Conservation (phyloP, 2,113 vertebrate genomes). For the Mirza zaza region DNA sequence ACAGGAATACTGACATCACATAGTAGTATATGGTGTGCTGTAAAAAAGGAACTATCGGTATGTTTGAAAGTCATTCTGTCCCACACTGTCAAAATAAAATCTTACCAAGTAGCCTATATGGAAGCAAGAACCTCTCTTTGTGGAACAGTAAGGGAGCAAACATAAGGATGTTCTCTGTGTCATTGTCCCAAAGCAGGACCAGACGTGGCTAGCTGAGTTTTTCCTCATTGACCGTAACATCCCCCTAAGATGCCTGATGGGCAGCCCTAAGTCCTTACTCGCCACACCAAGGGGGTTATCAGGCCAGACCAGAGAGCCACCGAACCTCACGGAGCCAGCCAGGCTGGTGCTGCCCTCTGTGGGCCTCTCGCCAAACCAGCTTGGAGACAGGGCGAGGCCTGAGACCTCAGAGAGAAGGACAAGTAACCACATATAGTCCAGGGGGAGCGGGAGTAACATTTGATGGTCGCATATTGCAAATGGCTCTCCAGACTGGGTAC, state of each 20-base stretch:
- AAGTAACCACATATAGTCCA: background rate
- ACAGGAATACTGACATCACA: background rate
- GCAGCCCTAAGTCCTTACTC: background rate
- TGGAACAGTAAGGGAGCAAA: background rate
- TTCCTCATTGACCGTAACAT: background rate
- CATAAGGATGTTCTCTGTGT: background rate
- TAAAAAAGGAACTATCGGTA: background rate
- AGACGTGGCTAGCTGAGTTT: background rate
- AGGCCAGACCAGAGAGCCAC: background rate
- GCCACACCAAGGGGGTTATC: background rate
- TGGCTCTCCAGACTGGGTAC: background rate
- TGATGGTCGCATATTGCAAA: background rate
- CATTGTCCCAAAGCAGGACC: background rate
- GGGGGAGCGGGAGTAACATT: background rate
- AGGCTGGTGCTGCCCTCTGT: constrained; percentile 42
- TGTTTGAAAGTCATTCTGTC: constrained; percentile 12
- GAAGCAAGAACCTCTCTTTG: background rate
- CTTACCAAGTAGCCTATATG: background rate
- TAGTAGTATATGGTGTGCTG: background rate
- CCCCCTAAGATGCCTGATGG: background rate
- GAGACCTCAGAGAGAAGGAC: background rate
- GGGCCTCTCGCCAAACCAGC: constrained; percentile 38
- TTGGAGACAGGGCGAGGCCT: background rate
- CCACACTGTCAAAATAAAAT: constrained; percentile 35
- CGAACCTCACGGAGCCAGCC: background rate